Base-by-base conservation (phyloP, 2,888 invertebrate species). In the Ormyrus thymus region DNA sequence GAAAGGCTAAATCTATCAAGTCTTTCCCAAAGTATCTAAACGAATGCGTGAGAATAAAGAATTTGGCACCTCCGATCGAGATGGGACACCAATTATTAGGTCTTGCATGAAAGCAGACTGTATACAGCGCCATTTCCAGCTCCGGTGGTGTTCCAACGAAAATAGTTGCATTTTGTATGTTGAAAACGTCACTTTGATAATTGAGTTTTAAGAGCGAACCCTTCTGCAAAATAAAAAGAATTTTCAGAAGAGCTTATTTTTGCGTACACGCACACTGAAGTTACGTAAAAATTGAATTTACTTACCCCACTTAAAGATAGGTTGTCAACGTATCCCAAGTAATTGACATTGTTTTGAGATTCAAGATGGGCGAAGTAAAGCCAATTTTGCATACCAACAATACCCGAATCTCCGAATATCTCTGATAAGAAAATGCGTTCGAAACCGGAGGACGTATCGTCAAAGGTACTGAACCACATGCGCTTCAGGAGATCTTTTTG, bases 401-500 rank as follows among this genome's bases (percentile, higher is more conserved):
- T 94, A 51, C 96, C 93, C 82, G 93, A 93, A 55, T 92, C 93
- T 84, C 94, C 94, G 88, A 95, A 96, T 0, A 95, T 92, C 92
- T 98, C 98, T 0, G 97, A 96, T 0, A 97, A 92, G 88, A 98
- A 97, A 15, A 97, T 93, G 86, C 98, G 97, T 90, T 98, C 98
- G 87, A 98, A 98, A 5, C 97, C 97, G 55, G 96, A 96, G 77
- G 97, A 97, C 70, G 97, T 92, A 48, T 95, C 94, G 84, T 92
- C 92, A 61, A 95, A 94, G 82, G 96, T 92, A 2, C 95, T 94
- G 86, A 96, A 95, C 96, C 96, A 96, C 10, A 95, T 90, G 78
- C 93, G 93, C 86, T 94, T 94, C 6, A 96, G 89, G 53, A 93
- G 91, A 83, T 95, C 94, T 79, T 93, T 92, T 86, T 94, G 95